phyloP scores from a whole-genome alignment of 2,797 vertebrate species.

The Mus caroli region DNA sequence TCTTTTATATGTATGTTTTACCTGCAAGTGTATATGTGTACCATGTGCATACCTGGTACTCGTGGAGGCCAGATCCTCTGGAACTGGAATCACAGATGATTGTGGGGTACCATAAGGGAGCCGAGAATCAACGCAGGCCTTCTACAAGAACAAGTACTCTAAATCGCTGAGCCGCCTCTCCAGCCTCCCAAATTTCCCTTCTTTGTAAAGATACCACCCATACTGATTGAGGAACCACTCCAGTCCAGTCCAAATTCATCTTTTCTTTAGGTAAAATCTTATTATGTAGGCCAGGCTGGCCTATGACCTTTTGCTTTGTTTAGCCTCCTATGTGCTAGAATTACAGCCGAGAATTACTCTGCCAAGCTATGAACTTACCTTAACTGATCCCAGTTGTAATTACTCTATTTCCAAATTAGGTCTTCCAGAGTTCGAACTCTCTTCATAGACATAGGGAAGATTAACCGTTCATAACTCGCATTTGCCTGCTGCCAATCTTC shows the following conservation, averaged over 20 bases:
- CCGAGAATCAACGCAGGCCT: not conserved
- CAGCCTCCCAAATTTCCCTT: not conserved
- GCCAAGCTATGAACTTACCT: not conserved
- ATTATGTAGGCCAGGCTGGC: not conserved
- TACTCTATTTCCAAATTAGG: constrained; percentile 38
- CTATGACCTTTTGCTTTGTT: not conserved
- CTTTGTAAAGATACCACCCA: not conserved
- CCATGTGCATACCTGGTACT: not conserved
- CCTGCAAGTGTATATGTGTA: not conserved
- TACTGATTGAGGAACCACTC: not conserved
- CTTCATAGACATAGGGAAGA: not conserved
- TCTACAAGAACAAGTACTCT: not conserved
- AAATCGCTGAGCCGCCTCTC: not conserved
- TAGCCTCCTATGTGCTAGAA: not conserved
- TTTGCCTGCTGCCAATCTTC: not conserved
- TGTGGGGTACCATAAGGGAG: not conserved
- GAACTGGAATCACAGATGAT: not conserved
- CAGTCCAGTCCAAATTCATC: not conserved
- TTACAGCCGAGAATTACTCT: not conserved
- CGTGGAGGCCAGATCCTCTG: not conserved
- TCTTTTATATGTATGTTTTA: not conserved
- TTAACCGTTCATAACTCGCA: not conserved
- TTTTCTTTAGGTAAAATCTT: not conserved
- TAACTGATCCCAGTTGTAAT: not conserved
- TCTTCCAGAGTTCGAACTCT: not conserved